Evolutionary conservation across 2,113 vertebrate species (phyloP), one percentile per base, ranked within the genome.

Genomic region (Dasyurus viverrinus): DNA sequence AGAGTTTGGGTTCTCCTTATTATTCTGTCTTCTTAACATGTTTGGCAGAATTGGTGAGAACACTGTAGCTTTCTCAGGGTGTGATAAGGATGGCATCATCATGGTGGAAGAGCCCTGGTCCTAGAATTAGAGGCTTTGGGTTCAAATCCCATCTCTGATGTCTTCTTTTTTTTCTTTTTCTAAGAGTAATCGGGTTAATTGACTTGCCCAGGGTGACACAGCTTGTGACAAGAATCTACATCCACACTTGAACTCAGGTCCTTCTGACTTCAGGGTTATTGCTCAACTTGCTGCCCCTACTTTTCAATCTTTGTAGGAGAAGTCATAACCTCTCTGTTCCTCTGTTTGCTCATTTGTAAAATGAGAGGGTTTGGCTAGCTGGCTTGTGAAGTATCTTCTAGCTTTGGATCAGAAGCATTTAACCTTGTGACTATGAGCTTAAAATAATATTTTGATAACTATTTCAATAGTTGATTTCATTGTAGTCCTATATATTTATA

Each of bases 21-120:
- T 11, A 92, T 91, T 94, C 10, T 47, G 89, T 90, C 92, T 91
- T 24, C 48, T 47, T 53, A 57, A 90, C 1, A 91, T 23, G 3
- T 30, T 68, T 95, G 50, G 53, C 93, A 90, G 48, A 11, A 9
- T 95, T 68, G 92, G 42, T 54, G 24, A 10, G 57, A 93, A 60
- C 14, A 26, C 23, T 90, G 36, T 76, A 36, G 27, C 3, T 19
- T 2, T 90, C 6, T 91, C 19, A 42, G n/a, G 60, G 60, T 16
- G n/a, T 84, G 68, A 84, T n/a, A 23, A 84, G 22, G 19, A 84
- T 42, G 22, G 68, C 16, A 22, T 22, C 5, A 6, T 84, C 5
- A 84, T 22, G 16, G 36, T 42, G n/a, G 68, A 42, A 84, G 19
- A 42, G 68, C 68, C 23, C 36, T 19, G 36, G 14, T 1, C 30